Conservation (phyloP, 1,140 invertebrate genomes). For the Bombus cullumanus region DNA sequence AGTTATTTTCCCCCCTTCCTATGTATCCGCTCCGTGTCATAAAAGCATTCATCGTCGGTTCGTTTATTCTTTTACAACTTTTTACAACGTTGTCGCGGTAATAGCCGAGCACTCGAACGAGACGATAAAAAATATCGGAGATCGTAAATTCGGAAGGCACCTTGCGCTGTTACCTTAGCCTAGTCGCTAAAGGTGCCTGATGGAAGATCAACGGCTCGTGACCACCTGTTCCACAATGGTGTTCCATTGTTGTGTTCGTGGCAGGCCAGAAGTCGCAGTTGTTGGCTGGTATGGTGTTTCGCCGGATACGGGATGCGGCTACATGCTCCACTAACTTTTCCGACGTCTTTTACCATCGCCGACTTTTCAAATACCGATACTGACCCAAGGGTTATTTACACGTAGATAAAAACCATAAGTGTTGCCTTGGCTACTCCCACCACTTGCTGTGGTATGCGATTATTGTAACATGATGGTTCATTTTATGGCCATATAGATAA, state of each 20-base stretch:
- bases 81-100: neutral
- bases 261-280: conserved; percentile 34
- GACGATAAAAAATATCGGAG: neutral
- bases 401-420: too few relatives aligned
- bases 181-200: neutral
- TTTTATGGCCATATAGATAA: too few relatives aligned
- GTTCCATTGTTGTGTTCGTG: conserved; percentile 51
- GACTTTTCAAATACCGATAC: neutral
- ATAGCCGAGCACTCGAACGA: too few relatives aligned
- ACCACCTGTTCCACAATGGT: conserved; percentile 57
- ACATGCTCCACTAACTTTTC: conserved; percentile 60
- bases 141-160: neutral
- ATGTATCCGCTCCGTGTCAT: neutral
- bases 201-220: conserved; percentile 49
- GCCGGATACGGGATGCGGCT: conserved; percentile 55
- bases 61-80: too few relatives aligned
- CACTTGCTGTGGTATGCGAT: too few relatives aligned
- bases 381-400: too few relatives aligned
- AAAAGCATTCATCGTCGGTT: neutral
- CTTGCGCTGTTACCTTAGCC: neutral
- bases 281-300: conserved; percentile 36
- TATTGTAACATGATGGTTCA: too few relatives aligned
- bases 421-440: too few relatives aligned
- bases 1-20: neutral
- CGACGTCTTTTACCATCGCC: conserved; percentile 38